phyloP scores from a whole-genome alignment of 1,140 invertebrate genomes.

The Sipha flava region DNA sequence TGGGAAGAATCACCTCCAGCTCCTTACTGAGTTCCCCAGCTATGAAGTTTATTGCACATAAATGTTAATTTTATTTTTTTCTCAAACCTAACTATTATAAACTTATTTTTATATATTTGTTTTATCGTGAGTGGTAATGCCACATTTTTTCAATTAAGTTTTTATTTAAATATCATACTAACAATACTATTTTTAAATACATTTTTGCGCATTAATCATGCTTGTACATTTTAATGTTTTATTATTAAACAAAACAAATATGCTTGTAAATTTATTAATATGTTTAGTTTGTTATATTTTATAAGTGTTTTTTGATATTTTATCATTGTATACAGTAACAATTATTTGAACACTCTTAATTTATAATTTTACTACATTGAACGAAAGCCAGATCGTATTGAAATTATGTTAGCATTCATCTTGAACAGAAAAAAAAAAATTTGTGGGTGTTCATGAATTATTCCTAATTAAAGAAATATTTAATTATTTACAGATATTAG shows the following conservation, averaged over 20 bases:
- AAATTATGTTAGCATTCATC: too few relatives aligned
- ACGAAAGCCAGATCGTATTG: neutral
- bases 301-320: slow-evolving; percentile 12
- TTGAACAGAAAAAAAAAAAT: too few relatives aligned
- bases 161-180: neutral
- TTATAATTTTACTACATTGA: neutral
- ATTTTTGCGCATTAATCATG: neutral
- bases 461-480: neutral
- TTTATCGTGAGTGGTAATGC: slow-evolving; percentile 3
- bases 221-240: neutral
- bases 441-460: neutral
- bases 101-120: slow-evolving; percentile 6
- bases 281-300: neutral
- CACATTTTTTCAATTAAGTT: neutral
- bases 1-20: slow-evolving; percentile 17
- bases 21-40: slow-evolving; percentile 9
- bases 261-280: neutral
- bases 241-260: slow-evolving; percentile 14
- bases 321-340: slow-evolving; percentile 22
- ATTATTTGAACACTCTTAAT: slow-evolving; percentile 4
- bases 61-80: neutral
- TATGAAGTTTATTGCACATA: slow-evolving; percentile 1
- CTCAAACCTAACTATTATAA: neutral
- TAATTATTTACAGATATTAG: neutral
- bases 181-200: neutral